Evolutionary conservation across 2,888 invertebrate genomes (phyloP).

Genomic region (Vesta saturnalis): DNA sequence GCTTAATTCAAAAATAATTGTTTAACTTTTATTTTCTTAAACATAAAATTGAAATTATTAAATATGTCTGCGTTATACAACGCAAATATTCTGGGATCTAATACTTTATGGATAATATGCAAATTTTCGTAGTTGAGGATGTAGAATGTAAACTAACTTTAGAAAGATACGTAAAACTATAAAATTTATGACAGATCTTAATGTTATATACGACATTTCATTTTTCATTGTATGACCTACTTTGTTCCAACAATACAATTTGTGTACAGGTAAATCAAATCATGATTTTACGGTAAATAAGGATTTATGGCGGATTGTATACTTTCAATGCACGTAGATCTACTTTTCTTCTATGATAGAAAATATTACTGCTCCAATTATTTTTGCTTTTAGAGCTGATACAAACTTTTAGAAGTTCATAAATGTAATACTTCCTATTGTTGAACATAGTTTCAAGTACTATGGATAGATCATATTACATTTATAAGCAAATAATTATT

Average conservation of each 20-base stretch:
- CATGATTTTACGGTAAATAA: neutral
- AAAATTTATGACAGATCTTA: conserved; percentile 12
- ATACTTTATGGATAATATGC: too few relatives aligned
- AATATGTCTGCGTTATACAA: too few relatives aligned
- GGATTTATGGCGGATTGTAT: neutral
- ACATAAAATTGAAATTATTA: too few relatives aligned
- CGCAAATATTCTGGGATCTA: too few relatives aligned
- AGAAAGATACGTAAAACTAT: neutral
- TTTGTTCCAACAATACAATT: conserved; percentile 6
- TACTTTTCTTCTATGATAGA: neutral
- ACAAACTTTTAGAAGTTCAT: too few relatives aligned
- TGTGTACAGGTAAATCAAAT: conserved; percentile 7
- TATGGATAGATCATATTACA: too few relatives aligned
- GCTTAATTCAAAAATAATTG: too few relatives aligned
- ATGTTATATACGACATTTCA: conserved; percentile 3
- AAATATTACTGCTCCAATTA: neutral
- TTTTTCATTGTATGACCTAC: conserved; percentile 4
- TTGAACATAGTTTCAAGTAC: too few relatives aligned
- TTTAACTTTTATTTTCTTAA: too few relatives aligned
- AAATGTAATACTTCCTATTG: too few relatives aligned
- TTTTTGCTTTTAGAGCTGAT: too few relatives aligned
- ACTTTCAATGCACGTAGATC: neutral
- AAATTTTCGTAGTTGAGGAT: neutral
- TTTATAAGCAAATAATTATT: too few relatives aligned
- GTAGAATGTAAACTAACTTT: neutral